These are phyloP conservation scores for Neotoma lepida DNA, from an alignment of 2,113 vertebrate species.

Conservation along the genomic window DNA sequence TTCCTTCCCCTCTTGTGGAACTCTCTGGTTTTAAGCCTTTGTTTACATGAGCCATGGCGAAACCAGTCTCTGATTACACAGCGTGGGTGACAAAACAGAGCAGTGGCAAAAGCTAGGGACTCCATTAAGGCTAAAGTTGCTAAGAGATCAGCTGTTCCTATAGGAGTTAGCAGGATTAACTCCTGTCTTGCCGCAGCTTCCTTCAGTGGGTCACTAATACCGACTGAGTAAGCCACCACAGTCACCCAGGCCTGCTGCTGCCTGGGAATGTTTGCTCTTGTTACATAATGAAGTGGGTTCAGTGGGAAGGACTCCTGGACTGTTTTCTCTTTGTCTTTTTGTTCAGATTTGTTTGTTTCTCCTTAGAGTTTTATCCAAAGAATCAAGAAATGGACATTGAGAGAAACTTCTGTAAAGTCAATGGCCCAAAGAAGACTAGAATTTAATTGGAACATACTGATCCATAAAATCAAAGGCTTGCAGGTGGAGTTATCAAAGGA, in stretches of 20 bases:
- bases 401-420: background rate
- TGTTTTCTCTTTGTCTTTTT: conserved; percentile 15
- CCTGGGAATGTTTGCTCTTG: background rate
- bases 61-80: conserved; percentile 50
- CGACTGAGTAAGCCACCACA: background rate
- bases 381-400: background rate
- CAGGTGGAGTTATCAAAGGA: conserved; percentile 11
- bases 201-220: conserved; percentile 35
- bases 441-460: background rate
- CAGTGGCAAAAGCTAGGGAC: background rate
- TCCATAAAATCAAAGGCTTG: background rate
- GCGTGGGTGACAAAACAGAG: background rate
- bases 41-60: conserved; percentile 60
- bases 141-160: conserved; percentile 1
- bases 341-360: conserved; percentile 27
- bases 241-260: background rate
- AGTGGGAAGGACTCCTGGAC: background rate
- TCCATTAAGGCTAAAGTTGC: background rate
- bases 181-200: conserved; percentile 33
- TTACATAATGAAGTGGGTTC: conserved; percentile 18
- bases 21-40: conserved; percentile 26
- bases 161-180: background rate
- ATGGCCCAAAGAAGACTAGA: background rate
- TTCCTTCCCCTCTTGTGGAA: conserved; percentile 58
- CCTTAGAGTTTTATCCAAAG: background rate